phyloP scores from a whole-genome alignment of 2,888 invertebrate species.

The Cerastoderma edule region DNA sequence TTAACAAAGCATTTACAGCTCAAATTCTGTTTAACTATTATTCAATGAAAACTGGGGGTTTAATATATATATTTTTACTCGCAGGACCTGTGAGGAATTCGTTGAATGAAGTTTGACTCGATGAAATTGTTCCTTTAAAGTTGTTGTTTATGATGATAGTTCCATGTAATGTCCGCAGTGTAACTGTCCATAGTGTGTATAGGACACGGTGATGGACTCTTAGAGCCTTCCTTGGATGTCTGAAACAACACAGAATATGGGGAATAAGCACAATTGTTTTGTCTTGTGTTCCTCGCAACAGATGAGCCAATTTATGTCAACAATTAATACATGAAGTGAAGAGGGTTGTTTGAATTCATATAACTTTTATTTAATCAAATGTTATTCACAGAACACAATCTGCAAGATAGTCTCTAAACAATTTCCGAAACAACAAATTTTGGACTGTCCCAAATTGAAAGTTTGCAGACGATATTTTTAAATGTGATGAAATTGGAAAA shows the following conservation, averaged over 20 bases:
- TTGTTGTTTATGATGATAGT: background rate
- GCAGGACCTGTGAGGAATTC: too few species aligned
- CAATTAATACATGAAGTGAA: too few species aligned
- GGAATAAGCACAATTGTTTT: background rate
- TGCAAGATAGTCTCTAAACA: too few species aligned
- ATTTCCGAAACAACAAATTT: too few species aligned
- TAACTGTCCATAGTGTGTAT: constrained; percentile 13
- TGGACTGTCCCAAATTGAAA: too few species aligned
- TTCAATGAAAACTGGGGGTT: background rate
- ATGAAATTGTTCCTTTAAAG: background rate
- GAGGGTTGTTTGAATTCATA: too few species aligned
- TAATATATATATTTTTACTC: too few species aligned
- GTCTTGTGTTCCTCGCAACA: background rate
- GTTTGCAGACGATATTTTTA: too few species aligned
- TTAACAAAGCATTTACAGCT: background rate
- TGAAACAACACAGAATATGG: background rate
- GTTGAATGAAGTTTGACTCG: background rate
- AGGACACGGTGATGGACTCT: constrained; percentile 7
- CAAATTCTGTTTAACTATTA: background rate
- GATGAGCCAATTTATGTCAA: background rate
- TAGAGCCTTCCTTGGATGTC: constrained; percentile 17
- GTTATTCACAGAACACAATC: too few species aligned
- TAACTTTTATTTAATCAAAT: too few species aligned
- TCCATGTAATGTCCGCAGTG: constrained; percentile 11
- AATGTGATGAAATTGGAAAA: too few species aligned